These are phyloP conservation scores for Rattus rattus DNA, from an alignment of 2,113 vertebrate genomes.

Conservation along the genomic window DNA sequence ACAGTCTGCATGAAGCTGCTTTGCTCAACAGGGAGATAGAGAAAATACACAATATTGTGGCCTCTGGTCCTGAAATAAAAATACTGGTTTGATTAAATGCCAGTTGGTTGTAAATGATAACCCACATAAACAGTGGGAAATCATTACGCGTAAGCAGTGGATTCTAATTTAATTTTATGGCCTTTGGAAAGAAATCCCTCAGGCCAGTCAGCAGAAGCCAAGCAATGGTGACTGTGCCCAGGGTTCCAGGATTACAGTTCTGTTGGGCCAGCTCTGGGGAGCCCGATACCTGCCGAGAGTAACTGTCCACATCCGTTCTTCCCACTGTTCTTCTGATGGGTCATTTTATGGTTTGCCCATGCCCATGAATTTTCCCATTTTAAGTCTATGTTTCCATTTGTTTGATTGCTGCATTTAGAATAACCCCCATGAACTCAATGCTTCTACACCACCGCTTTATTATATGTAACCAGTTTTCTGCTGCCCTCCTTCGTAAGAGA, in stretches of 20 bases:
- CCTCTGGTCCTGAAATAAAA: constrained; percentile 73
- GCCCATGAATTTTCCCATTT: neutral
- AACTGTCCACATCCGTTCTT: neutral
- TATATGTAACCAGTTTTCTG: neutral
- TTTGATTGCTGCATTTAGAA: neutral
- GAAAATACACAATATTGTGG: constrained; percentile 61
- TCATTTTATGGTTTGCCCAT: neutral
- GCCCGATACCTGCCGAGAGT: neutral
- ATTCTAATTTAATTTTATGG: constrained; percentile 81
- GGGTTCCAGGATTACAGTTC: neutral
- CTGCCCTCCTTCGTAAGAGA: neutral
- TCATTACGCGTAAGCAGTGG: constrained; percentile 76
- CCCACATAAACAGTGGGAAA: constrained; percentile 75
- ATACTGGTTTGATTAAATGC: constrained; percentile 81
- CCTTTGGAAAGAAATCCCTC: constrained; percentile 61
- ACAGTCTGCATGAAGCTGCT: constrained; percentile 63
- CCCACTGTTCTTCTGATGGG: neutral
- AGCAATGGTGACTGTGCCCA: neutral
- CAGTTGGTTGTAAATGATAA: constrained; percentile 82
- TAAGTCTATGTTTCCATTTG: neutral
- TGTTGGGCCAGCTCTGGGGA: neutral
- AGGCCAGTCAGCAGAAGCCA: constrained; percentile 53
- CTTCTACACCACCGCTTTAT: neutral
- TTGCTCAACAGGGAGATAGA: constrained; percentile 55
- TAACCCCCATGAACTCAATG: neutral